Evolutionary conservation across 1,140 invertebrate species (phyloP).

Genomic region (Drosophila kanapiae): DNA sequence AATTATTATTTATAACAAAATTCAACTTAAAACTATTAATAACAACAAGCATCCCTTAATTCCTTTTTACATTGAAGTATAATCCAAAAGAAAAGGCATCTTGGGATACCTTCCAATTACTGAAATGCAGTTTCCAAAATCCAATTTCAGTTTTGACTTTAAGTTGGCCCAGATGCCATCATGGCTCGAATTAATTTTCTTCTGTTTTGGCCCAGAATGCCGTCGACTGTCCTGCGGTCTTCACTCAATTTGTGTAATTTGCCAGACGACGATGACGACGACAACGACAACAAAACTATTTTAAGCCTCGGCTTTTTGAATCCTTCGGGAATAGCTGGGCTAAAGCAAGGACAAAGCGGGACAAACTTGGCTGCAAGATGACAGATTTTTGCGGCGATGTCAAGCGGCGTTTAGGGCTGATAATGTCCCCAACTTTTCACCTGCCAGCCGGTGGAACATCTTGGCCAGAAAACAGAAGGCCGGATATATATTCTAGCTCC

Average conservation of each 20-base stretch:
- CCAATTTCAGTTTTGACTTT: constrained; percentile 4
- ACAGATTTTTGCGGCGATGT: constrained; percentile 56
- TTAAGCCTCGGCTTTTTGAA: constrained; percentile 14
- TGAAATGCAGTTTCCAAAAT: constrained; percentile 7
- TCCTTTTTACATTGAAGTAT: background rate
- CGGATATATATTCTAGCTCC: background rate
- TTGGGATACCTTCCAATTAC: constrained; percentile 6
- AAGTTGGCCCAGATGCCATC: constrained; percentile 16
- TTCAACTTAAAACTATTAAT: background rate
- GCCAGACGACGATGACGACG: constrained; percentile 20
- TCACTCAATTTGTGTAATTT: constrained; percentile 70
- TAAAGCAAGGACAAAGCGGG: background rate
- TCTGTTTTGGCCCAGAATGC: constrained; percentile 28
- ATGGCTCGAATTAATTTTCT: constrained; percentile 43
- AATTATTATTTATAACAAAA: background rate
- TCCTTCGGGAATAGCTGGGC: background rate
- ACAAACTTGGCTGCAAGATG: constrained; percentile 39
- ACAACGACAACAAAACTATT: constrained; percentile 31
- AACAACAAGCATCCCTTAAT: too few relatives aligned
- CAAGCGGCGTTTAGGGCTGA: constrained; percentile 55
- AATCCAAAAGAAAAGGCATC: background rate
- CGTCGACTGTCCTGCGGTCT: constrained; percentile 47
- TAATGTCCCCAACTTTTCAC: constrained; percentile 48
- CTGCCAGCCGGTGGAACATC: constrained; percentile 16
- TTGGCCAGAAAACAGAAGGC: constrained; percentile 10